Conservation (phyloP, 2,888 invertebrate genomes). For the Xestobium rufovillosum region DNA sequence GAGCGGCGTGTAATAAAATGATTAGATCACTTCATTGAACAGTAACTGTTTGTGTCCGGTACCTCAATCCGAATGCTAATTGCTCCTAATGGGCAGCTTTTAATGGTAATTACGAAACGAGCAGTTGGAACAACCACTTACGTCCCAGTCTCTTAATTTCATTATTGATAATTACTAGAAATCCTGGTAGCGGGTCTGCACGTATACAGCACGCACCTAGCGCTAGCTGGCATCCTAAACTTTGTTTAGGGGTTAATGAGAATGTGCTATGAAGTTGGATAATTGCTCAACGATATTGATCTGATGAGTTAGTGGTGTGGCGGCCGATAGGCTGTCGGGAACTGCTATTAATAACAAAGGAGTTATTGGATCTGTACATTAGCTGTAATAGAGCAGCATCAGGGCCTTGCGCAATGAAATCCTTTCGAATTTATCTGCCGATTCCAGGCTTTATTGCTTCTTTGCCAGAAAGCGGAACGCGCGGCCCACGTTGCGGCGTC, state of each 20-base stretch:
- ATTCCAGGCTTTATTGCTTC: conserved; percentile 39
- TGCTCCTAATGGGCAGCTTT: conserved; percentile 34
- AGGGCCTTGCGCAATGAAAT: conserved; percentile 37
- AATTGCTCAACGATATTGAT: conserved; percentile 38
- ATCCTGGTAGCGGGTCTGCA: conserved; percentile 7
- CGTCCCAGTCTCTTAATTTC: conserved; percentile 30
- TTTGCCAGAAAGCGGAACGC: conserved; percentile 28
- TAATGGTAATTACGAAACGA: conserved; percentile 35
- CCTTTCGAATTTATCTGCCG: conserved; percentile 40
- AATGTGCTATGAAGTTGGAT: conserved; percentile 38
- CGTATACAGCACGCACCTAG: conserved; percentile 22
- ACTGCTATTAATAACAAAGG: conserved; percentile 40
- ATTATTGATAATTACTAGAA: conserved; percentile 34
- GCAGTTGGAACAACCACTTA: conserved; percentile 29
- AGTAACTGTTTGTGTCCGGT: conserved; percentile 30
- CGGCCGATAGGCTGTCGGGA: conserved; percentile 36
- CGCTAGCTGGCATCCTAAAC: conserved; percentile 30
- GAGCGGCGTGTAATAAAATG: conserved; percentile 37
- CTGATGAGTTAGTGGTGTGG: conserved; percentile 37
- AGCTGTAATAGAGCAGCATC: conserved; percentile 39
- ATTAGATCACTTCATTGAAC: conserved; percentile 39
- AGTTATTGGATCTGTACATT: conserved; percentile 39
- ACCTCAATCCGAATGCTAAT: conserved; percentile 28
- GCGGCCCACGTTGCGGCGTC: conserved; percentile 13
- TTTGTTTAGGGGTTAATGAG: conserved; percentile 36